A percentile compares a stretch with the other conserved stretches of the same genome.
phyloP scores from a whole-genome alignment of 2,797 vertebrate genomes.

The Buceros bicornis region DNA sequence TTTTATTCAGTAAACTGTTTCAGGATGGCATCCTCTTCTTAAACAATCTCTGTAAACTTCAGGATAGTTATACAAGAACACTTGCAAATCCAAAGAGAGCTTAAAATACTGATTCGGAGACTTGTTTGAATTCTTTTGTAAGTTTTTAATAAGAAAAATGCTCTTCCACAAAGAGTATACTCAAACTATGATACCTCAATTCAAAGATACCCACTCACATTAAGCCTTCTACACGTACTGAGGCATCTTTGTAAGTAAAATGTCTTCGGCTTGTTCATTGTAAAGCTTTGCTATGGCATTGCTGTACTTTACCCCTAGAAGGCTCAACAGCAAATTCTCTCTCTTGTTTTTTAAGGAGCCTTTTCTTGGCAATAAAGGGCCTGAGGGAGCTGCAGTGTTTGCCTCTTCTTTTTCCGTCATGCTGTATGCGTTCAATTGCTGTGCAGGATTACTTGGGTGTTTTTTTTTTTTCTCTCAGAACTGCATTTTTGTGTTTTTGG shows the following conservation, averaged over 20 bases:
- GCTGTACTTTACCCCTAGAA: background rate
- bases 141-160: background rate
- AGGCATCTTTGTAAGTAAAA: background rate
- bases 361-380: background rate
- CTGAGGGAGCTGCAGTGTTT: background rate
- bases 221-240: background rate
- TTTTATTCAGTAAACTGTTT: background rate
- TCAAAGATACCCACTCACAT: background rate
- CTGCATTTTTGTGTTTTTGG: constrained; percentile 67
- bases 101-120: background rate
- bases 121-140: background rate
- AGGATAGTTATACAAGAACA: background rate
- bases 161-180: background rate
- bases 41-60: background rate
- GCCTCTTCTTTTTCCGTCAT: background rate
- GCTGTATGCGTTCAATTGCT: rapidly evolving
- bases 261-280: background rate
- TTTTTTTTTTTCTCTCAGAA: background rate
- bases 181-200: background rate
- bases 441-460: background rate
- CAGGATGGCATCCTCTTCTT: background rate
- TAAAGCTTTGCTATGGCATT: background rate
- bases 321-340: background rate
- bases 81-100: background rate
- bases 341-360: background rate